A percentile compares a stretch with the other conserved stretches of the same genome.
Evolutionary conservation across 2,113 vertebrate genomes (phyloP).

Genomic region (Semicossyphus pulcher): DNA sequence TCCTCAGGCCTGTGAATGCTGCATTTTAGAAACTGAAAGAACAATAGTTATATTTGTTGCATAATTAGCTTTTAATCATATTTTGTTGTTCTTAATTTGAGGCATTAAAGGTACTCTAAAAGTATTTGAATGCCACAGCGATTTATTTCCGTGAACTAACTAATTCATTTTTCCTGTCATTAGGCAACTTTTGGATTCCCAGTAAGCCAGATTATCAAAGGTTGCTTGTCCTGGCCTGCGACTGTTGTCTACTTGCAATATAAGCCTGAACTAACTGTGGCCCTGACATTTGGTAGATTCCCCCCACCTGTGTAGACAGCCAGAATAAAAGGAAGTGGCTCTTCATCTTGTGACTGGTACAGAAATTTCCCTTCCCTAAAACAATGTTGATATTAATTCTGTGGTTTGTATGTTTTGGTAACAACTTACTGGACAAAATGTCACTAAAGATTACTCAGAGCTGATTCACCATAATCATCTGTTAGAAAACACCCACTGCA

Average conservation of each 20-base stretch:
- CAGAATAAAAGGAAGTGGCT: slow-evolving; percentile 35
- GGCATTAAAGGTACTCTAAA: neutral
- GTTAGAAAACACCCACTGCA: neutral
- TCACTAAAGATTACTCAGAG: slow-evolving; percentile 4
- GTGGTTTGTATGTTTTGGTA: neutral
- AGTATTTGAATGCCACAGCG: neutral
- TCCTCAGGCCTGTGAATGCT: neutral
- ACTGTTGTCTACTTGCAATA: neutral
- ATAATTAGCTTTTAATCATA: neutral
- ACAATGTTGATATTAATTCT: neutral
- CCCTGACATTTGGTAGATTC: neutral
- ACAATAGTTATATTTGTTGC: neutral
- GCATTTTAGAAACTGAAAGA: neutral
- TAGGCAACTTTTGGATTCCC: neutral
- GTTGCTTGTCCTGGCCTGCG: neutral
- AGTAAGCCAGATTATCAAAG: neutral
- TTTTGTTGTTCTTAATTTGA: neutral
- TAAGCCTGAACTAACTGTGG: neutral
- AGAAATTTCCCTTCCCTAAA: neutral
- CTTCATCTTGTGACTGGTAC: slow-evolving; percentile 10
- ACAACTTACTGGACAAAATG: slow-evolving; percentile 16
- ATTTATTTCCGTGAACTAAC: neutral
- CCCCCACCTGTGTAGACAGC: neutral
- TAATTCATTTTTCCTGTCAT: no score
- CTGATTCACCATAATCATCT: neutral